These are phyloP conservation scores for Sebastes hubbsi DNA, from an alignment of 2,797 vertebrate species.

Conservation along the genomic window DNA sequence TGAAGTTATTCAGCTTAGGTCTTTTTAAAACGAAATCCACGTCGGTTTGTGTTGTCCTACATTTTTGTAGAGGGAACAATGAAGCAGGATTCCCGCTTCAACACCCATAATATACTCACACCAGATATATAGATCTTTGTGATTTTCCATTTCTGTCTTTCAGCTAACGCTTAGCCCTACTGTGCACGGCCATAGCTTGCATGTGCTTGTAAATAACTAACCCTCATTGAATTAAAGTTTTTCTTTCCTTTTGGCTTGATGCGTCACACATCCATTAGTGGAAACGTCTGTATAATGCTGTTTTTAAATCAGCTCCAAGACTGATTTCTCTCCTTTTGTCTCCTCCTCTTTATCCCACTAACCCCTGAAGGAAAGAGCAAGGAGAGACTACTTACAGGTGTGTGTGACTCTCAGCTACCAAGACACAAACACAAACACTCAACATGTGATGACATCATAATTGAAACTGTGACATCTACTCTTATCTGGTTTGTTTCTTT, in stretches of 20 bases:
- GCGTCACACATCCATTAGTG: slow-evolving; percentile 39
- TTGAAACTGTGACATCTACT: neutral
- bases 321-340: slow-evolving; percentile 86
- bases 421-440: slow-evolving; percentile 28
- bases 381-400: slow-evolving; percentile 84
- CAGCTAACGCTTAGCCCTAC: slow-evolving; percentile 54
- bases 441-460: neutral
- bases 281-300: slow-evolving; percentile 61
- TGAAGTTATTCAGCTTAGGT: neutral
- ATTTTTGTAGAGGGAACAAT: neutral
- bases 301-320: slow-evolving; percentile 72
- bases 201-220: slow-evolving; percentile 69
- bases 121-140: neutral
- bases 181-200: slow-evolving; percentile 79
- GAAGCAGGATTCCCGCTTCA: neutral
- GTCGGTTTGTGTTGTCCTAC: neutral
- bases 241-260: slow-evolving; percentile 20
- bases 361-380: slow-evolving; percentile 97
- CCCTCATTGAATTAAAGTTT: neutral
- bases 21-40: too few species aligned
- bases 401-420: slow-evolving; percentile 63
- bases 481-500: neutral
- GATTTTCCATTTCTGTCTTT: slow-evolving; percentile 8
- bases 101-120: neutral
- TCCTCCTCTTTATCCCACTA: slow-evolving; percentile 84